Percentiles rank a stretch among this genome's conserved stretches.
Conservation (phyloP, 2,113 vertebrate genomes). For the Gracilinanus agilis region DNA sequence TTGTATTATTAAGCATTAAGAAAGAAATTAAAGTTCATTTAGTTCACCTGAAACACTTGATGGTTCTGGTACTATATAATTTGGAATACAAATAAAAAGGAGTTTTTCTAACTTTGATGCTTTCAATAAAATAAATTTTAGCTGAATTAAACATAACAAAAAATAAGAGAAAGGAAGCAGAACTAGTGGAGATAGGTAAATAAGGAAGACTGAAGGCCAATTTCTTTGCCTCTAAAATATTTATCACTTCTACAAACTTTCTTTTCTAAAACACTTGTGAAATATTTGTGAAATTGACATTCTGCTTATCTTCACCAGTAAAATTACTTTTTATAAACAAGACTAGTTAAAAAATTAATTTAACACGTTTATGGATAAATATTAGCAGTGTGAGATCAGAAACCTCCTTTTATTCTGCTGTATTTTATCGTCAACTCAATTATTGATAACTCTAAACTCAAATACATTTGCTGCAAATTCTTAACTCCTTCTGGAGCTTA, state of each 20-base stretch:
- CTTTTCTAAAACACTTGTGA: conserved; percentile 66
- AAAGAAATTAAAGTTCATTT: conserved; percentile 1
- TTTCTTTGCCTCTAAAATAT: conserved; percentile 77
- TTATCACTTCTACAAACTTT: conserved; percentile 72
- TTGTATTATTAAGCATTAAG: conserved; percentile 37
- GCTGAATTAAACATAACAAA: conserved; percentile 15
- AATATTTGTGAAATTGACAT: conserved; percentile 65
- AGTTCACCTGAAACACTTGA: neutral
- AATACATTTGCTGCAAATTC: too few relatives aligned
- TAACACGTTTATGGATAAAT: conserved; percentile 56
- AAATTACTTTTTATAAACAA: conserved; percentile 50
- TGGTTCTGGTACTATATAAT: too few relatives aligned
- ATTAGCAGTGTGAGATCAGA: conserved; percentile 47
- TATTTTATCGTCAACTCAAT: too few relatives aligned
- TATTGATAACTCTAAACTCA: too few relatives aligned
- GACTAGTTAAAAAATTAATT: conserved; percentile 49
- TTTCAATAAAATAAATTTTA: conserved; percentile 47
- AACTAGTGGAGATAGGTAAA: too few relatives aligned
- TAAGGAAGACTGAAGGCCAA: neutral
- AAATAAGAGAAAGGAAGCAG: too few relatives aligned
- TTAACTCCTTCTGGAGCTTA: neutral
- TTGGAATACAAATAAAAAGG: conserved; percentile 45
- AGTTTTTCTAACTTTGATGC: conserved; percentile 11
- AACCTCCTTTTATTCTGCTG: neutral
- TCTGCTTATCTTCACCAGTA: conserved; percentile 43